Evolutionary conservation across 2,888 invertebrate species (phyloP).

Genomic region (Rotaria socialis): DNA sequence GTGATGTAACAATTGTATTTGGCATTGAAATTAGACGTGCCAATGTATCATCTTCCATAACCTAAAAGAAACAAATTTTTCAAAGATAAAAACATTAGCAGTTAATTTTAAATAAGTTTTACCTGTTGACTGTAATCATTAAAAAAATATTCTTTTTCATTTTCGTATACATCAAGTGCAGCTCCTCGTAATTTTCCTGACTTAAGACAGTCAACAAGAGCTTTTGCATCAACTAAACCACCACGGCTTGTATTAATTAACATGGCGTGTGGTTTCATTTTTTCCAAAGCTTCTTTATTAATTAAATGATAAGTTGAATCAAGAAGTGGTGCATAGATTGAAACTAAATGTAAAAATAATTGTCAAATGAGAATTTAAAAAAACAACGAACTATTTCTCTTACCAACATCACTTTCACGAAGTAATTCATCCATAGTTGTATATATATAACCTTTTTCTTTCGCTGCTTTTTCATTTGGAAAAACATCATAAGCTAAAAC

Average conservation of each 20-base stretch:
- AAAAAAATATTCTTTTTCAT: slow-evolving; percentile 33
- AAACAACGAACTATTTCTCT: background rate
- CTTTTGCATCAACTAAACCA: slow-evolving; percentile 36
- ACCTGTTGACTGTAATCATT: slow-evolving; percentile 24
- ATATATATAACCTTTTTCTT: slow-evolving; percentile 39
- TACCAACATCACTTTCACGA: slow-evolving; percentile 36
- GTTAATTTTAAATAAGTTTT: background rate
- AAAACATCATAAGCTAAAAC: slow-evolving; percentile 37
- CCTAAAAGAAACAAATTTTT: background rate
- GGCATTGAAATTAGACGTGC: slow-evolving; percentile 26
- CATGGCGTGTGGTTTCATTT: slow-evolving; percentile 36
- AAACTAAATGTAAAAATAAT: background rate
- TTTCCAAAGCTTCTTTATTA: slow-evolving; percentile 11
- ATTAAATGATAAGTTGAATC: slow-evolving; percentile 38
- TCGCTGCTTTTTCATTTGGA: slow-evolving; percentile 5
- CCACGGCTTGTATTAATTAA: slow-evolving; percentile 42
- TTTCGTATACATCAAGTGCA: slow-evolving; percentile 39
- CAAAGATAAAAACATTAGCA: too few species aligned
- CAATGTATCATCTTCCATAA: slow-evolving; percentile 41
- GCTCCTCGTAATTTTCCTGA: slow-evolving; percentile 29
- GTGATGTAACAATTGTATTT: slow-evolving; percentile 35
- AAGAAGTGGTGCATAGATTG: slow-evolving; percentile 28
- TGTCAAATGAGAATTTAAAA: too few species aligned
- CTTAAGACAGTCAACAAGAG: slow-evolving; percentile 19
- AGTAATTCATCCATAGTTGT: slow-evolving; percentile 29